A percentile compares a stretch with the other conserved stretches of the same genome.
Evolutionary conservation across 2,797 vertebrate species (phyloP).

Genomic region (Cossypha dichroa): DNA sequence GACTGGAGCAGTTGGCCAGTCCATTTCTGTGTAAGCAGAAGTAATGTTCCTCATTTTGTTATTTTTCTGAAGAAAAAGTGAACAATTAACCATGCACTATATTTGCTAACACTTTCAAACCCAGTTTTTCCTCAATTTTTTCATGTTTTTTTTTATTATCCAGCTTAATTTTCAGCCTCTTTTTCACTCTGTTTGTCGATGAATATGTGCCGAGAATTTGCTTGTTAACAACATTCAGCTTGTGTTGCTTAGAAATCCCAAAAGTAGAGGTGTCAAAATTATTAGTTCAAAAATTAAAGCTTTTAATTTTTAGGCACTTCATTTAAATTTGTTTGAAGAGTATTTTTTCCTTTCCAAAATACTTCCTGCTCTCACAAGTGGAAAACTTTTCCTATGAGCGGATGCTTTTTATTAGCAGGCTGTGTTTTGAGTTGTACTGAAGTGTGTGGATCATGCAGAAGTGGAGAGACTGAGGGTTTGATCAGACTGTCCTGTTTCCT

Average conservation of each 20-base stretch:
- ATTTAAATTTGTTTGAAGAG: conserved; percentile 16
- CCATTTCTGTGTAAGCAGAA: background rate
- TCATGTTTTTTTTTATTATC: background rate
- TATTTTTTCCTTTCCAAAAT: background rate
- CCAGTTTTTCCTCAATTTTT: background rate
- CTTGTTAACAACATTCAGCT: background rate
- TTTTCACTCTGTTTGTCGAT: background rate
- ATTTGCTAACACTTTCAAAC: background rate
- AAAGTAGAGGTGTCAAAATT: conserved; percentile 2
- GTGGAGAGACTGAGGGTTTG: background rate
- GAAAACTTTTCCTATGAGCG: background rate
- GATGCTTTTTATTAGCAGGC: background rate
- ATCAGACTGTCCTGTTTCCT: background rate
- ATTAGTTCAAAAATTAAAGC: background rate
- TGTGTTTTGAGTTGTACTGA: background rate
- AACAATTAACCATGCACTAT: background rate
- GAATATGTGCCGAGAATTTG: background rate
- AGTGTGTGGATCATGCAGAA: background rate
- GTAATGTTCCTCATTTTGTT: background rate
- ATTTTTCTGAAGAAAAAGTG: background rate
- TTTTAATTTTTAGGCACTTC: background rate
- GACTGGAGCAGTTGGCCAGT: background rate
- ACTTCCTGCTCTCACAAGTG: background rate
- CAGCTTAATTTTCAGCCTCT: background rate
- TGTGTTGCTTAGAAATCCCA: background rate